phyloP scores from a whole-genome alignment of 2,113 vertebrate genomes.

The Delphinus delphis region DNA sequence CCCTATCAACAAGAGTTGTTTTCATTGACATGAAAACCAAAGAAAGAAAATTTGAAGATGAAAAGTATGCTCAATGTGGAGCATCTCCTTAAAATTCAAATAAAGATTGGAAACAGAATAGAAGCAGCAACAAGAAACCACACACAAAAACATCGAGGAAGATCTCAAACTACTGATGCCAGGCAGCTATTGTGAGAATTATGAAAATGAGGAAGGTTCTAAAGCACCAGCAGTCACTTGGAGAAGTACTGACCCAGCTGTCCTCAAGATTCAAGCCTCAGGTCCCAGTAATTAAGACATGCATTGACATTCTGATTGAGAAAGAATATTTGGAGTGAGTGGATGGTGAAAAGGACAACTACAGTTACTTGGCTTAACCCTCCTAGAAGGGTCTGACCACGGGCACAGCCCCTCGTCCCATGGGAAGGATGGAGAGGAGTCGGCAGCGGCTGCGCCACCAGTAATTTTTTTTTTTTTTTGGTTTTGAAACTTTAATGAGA shows the following conservation, averaged over 20 bases:
- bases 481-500: no score
- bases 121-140: slow-evolving; percentile 99
- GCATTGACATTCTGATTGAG: slow-evolving; percentile 99
- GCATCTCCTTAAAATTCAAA: neutral
- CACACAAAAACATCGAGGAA: slow-evolving; percentile 99
- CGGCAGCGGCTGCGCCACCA: slow-evolving; percentile 56
- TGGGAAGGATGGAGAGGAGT: slow-evolving; percentile 78
- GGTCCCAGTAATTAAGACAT: slow-evolving; percentile 99
- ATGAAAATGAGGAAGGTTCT: slow-evolving; percentile 99
- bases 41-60: neutral
- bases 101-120: slow-evolving; percentile 83
- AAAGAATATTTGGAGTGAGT: slow-evolving; percentile 99
- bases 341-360: slow-evolving; percentile 98
- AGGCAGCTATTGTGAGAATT: slow-evolving; percentile 98
- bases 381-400: slow-evolving; percentile 83
- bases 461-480: no score
- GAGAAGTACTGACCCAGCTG: slow-evolving; percentile 97
- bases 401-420: slow-evolving; percentile 61
- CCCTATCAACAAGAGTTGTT: neutral
- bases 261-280: slow-evolving; percentile 97
- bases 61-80: neutral
- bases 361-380: slow-evolving; percentile 97
- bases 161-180: slow-evolving; percentile 96
- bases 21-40: neutral
- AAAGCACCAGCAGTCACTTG: slow-evolving; percentile 98